Evolutionary conservation across 2,888 invertebrate species (phyloP).

Genomic region (Lycaena phlaeas): DNA sequence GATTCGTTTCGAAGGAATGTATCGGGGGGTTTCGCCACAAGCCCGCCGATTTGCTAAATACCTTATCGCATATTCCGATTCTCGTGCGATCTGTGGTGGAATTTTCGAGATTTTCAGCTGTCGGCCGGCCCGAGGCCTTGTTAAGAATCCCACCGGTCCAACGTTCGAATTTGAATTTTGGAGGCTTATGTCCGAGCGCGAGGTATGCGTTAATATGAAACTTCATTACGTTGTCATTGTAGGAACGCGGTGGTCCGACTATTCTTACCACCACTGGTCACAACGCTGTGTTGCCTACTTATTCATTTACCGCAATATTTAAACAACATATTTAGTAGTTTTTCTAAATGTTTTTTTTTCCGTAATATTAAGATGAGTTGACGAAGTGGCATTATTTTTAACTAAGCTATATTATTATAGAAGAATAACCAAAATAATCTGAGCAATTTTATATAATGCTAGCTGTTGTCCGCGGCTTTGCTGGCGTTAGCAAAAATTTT

Average conservation of each 20-base stretch:
- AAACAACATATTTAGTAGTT: no score
- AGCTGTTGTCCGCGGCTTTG: no score
- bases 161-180: conserved; percentile 45
- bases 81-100: conserved; percentile 55
- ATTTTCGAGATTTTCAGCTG: conserved; percentile 65
- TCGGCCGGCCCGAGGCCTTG: conserved; percentile 43
- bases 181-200: conserved; percentile 31
- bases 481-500: no score
- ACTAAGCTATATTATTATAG: no score
- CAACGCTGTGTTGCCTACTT: no score
- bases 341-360: no score
- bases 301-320: no score
- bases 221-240: conserved; percentile 15
- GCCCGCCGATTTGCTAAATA: conserved; percentile 49
- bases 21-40: conserved; percentile 18
- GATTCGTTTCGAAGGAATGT: conserved; percentile 25
- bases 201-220: conserved; percentile 34
- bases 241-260: conserved; percentile 6
- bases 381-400: no score
- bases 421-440: no score
- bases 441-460: no score
- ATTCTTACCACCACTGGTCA: no score
- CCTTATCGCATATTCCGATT: conserved; percentile 59
- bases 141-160: conserved; percentile 52
- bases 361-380: no score